Percentiles rank a stretch among this genome's conserved stretches.
phyloP scores from a whole-genome alignment of 2,113 vertebrate genomes.

The Tretioscincus oriximinensis region DNA sequence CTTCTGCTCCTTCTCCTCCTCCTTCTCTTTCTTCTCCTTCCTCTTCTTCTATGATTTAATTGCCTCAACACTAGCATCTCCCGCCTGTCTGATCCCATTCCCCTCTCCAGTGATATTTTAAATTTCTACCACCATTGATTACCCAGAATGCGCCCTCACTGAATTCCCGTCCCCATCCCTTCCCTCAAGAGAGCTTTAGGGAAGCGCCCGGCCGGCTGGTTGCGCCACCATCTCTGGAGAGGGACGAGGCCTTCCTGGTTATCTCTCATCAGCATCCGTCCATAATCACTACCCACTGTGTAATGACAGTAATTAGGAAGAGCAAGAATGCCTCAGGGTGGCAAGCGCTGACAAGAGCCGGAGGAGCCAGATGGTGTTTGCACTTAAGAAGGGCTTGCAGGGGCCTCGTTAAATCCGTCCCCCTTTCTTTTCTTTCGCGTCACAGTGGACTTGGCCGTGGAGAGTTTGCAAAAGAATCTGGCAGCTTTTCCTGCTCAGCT shows the following conservation, averaged over 20 bases:
- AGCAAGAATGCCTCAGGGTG: constrained; percentile 64
- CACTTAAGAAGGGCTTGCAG: constrained; percentile 55
- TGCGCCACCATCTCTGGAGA: rapidly evolving
- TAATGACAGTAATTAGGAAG: constrained; percentile 72
- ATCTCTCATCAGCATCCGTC: constrained; percentile 59
- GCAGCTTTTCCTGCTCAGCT: neutral
- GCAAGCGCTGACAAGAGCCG: constrained; percentile 59
- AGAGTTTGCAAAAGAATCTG: neutral
- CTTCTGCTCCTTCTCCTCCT: too few relatives aligned
- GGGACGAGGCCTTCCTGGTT: constrained; percentile 45
- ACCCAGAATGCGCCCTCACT: neutral
- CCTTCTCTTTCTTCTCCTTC: too few relatives aligned
- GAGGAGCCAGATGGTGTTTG: constrained; percentile 67
- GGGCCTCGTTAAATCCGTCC: constrained; percentile 34
- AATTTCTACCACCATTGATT: neutral
- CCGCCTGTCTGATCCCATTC: neutral
- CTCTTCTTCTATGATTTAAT: neutral
- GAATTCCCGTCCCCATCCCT: neutral
- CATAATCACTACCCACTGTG: constrained; percentile 59
- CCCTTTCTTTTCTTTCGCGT: constrained; percentile 32
- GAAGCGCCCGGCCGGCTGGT: neutral
- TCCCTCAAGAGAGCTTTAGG: constrained; percentile 2
- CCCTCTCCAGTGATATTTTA: neutral
- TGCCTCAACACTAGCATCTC: neutral
- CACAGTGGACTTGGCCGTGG: neutral